These are phyloP conservation scores for Neoascia interrupta DNA, from an alignment of 2,888 invertebrate genomes.

Conservation along the genomic window DNA sequence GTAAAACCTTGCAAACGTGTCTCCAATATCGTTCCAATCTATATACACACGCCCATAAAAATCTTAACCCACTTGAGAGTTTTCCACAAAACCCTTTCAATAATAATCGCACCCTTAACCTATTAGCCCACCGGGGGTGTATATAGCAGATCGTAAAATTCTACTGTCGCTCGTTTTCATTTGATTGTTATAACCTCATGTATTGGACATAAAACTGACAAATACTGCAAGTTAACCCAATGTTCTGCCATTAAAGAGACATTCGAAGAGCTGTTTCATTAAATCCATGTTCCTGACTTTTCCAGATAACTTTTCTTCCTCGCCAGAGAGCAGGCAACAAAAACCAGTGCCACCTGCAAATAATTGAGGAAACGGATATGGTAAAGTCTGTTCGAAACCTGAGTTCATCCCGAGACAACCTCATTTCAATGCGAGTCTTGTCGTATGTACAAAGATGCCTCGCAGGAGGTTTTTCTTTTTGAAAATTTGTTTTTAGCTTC, in stretches of 20 bases:
- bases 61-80: no score
- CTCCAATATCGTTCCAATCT: no score
- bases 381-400: neutral
- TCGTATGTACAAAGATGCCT: neutral
- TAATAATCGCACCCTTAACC: no score
- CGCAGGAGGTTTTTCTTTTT: conserved; percentile 3
- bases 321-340: neutral
- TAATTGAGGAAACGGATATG: conserved; percentile 25
- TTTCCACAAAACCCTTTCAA: no score
- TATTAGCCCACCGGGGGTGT: no score
- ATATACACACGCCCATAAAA: no score
- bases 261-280: conserved; percentile 45
- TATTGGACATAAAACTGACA: conserved; percentile 44
- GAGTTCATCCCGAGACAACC: neutral
- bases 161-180: conserved; percentile 51
- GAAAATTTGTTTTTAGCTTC: conserved; percentile 50
- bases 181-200: conserved; percentile 64
- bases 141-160: conserved; percentile 50
- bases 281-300: conserved; percentile 36
- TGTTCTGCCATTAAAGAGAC: conserved; percentile 51
- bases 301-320: conserved; percentile 11
- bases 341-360: conserved; percentile 49
- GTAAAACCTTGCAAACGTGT: no score
- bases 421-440: conserved; percentile 50
- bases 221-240: conserved; percentile 49